Evolutionary conservation across 2,888 invertebrate species (phyloP), one percentile per base, ranked within the genome.

Genomic region (Drosophila acutilabella): DNA sequence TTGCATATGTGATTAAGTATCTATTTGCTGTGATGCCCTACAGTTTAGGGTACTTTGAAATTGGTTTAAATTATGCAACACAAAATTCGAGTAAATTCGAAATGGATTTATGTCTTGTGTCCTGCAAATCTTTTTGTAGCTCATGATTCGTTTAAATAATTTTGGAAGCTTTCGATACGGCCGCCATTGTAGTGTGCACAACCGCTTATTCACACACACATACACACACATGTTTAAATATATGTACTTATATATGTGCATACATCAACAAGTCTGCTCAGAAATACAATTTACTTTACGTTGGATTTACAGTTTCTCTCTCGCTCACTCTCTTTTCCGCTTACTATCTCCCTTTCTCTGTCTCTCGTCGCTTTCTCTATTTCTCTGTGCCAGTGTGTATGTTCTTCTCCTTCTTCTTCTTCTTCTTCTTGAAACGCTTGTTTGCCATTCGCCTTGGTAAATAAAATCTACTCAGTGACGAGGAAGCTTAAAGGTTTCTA

Each of bases 251-350:
- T 16, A 36, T 14, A 23, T 45, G 13, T 40, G 38, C 41, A 41
- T 62, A 78, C 85, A 88, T 87, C 89, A 88, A 78, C 86, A 81
- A 89, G 88, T 89, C 75, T 86, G 64, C 74, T 82, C 79, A 74
- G 78, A 86, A 86, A 87, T 88, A 88, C 78, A 87, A 89, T 89
- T 86, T 86, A 85, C 88, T 88, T 89, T 86, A 73, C 81, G 50
- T 70, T 71, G 67, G 88, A 82, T 89, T 89, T 85, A 85, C 80
- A 80, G 68, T 74, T 78, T 52, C 56, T 11, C 18, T 14, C 7
- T 18, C 36, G 2, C 20, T 20, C 20, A 4, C 11, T 7, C 7
- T 26, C 7, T 6, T 30, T 13, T n/a, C 13, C 7, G 6, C 11
- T 33, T 30, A 30, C 30, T n/a, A 20, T 26, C 8, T 14, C 48